phyloP scores from a whole-genome alignment of 2,888 invertebrate species.

The Rhagonycha lutea region DNA sequence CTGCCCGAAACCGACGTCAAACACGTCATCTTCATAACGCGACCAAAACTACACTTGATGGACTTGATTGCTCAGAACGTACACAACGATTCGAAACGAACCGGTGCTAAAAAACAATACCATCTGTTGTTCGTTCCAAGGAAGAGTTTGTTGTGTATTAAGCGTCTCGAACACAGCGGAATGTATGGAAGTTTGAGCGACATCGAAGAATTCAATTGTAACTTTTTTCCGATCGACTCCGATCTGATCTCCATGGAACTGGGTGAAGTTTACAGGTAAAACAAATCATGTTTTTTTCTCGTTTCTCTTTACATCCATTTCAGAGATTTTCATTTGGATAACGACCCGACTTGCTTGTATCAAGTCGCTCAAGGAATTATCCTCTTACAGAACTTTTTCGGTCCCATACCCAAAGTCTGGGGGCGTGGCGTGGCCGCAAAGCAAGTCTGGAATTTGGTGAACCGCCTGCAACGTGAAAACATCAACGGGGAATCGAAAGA shows the following conservation, averaged over 20 bases:
- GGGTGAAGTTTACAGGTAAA: constrained; percentile 74
- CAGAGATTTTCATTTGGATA: constrained; percentile 84
- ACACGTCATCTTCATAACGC: constrained; percentile 86
- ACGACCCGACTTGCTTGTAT: constrained; percentile 86
- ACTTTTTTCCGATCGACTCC: constrained; percentile 88
- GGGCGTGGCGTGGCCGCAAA: constrained; percentile 89
- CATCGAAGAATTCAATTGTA: constrained; percentile 84
- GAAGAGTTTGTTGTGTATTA: constrained; percentile 84
- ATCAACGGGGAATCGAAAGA: constrained; percentile 58
- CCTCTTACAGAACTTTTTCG: constrained; percentile 84
- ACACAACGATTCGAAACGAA: constrained; percentile 53
- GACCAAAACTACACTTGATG: constrained; percentile 83
- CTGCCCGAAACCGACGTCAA: constrained; percentile 73
- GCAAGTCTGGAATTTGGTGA: constrained; percentile 86
- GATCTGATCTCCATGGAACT: constrained; percentile 94
- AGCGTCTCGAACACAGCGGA: constrained; percentile 80
- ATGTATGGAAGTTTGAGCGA: constrained; percentile 77
- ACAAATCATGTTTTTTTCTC: background rate
- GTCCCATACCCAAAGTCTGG: constrained; percentile 85
- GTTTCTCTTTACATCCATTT: constrained; percentile 27
- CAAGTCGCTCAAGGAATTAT: constrained; percentile 86
- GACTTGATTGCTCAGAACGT: constrained; percentile 81
- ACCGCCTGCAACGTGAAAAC: constrained; percentile 70
- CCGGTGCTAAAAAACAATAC: constrained; percentile 69
- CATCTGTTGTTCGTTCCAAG: constrained; percentile 90